phyloP scores from a whole-genome alignment of 2,113 vertebrate genomes.

The Rattus norvegicus region DNA sequence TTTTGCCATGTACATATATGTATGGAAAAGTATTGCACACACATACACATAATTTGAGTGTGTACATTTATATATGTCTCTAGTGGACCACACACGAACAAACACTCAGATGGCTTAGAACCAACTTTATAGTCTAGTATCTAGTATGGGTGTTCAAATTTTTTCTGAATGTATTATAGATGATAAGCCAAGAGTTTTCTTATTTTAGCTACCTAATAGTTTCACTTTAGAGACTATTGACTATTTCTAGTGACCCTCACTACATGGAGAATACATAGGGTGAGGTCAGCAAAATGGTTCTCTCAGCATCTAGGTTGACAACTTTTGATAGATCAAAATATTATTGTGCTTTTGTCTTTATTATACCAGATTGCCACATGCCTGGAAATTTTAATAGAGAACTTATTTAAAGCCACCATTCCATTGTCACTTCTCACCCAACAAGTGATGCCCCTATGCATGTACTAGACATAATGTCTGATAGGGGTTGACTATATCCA shows the following conservation, averaged over 20 bases:
- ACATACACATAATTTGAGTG: not conserved
- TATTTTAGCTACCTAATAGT: not conserved
- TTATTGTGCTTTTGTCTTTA: not conserved
- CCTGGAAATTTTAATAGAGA: not conserved
- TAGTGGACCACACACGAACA: not conserved
- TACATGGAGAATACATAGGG: not conserved
- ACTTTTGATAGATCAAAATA: not conserved
- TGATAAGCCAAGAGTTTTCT: not conserved
- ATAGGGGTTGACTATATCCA: not conserved
- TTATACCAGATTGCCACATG: not conserved
- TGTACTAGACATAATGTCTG: not conserved
- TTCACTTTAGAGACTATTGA: not conserved
- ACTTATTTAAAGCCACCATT: not conserved
- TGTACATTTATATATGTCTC: not conserved
- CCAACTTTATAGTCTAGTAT: not conserved
- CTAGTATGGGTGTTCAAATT: not conserved
- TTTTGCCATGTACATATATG: not conserved
- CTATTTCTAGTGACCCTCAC: not conserved
- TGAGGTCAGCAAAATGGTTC: not conserved
- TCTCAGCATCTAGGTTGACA: not conserved
- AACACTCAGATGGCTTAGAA: not conserved
- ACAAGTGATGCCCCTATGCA: not conserved
- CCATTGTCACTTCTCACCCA: not conserved
- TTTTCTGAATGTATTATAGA: not conserved
- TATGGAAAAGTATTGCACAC: not conserved